Conservation (phyloP, 1,140 invertebrate genomes). For the Drosophila kanapiae region DNA sequence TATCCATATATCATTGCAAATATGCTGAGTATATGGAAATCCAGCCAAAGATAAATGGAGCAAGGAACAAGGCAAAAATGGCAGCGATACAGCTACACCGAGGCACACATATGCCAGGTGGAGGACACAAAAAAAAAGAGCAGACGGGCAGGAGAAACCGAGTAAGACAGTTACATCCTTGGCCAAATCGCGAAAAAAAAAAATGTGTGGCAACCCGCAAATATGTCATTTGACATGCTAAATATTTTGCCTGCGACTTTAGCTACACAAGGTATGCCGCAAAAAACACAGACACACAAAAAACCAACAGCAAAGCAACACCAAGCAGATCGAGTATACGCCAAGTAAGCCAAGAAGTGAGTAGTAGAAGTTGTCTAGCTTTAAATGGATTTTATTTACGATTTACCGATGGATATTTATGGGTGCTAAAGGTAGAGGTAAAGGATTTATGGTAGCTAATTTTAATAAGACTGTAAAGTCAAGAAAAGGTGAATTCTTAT, state of each 20-base stretch:
- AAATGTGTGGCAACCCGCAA: constrained; percentile 43
- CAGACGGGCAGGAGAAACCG: constrained; percentile 9
- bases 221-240: constrained; percentile 83
- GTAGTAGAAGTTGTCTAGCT: not conserved
- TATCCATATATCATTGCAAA: constrained; percentile 72
- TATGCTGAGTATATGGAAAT: constrained; percentile 83
- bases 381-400: not conserved
- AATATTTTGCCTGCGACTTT: constrained; percentile 72
- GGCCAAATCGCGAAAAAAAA: constrained; percentile 41
- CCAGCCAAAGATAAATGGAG: constrained; percentile 68
- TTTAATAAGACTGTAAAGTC: not conserved
- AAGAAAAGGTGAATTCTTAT: not conserved
- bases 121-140: not conserved
- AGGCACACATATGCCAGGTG: constrained; percentile 46
- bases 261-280: constrained; percentile 38
- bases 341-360: constrained; percentile 24
- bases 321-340: constrained; percentile 32
- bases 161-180: constrained; percentile 56
- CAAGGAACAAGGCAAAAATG: constrained; percentile 73
- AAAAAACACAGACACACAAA: not conserved
- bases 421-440: too few species aligned
- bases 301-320: constrained; percentile 25
- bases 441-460: not conserved
- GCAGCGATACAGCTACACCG: constrained; percentile 41
- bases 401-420: not conserved